Conservation (phyloP, 2,888 invertebrate genomes). For the Cheilosia variabilis region DNA sequence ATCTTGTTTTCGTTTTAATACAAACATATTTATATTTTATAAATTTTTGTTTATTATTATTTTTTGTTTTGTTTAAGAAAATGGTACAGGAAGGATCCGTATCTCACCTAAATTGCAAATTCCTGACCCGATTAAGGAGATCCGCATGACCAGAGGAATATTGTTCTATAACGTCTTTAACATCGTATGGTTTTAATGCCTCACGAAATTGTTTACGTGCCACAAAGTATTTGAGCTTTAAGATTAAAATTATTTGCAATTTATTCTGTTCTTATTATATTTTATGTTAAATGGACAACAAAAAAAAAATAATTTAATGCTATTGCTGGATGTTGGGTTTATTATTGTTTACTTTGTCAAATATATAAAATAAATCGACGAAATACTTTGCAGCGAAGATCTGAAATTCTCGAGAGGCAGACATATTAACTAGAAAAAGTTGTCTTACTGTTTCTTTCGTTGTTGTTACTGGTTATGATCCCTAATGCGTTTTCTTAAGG, state of each 20-base stretch:
- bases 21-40: no score
- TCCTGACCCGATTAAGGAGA: slow-evolving; percentile 93
- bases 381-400: slow-evolving; percentile 77
- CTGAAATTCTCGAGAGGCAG: slow-evolving; percentile 62
- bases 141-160: slow-evolving; percentile 95
- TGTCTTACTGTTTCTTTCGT: background rate
- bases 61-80: slow-evolving; percentile 9
- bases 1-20: slow-evolving; percentile 25
- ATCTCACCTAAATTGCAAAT: slow-evolving; percentile 91
- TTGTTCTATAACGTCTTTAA: slow-evolving; percentile 97
- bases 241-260: slow-evolving; percentile 78
- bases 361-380: slow-evolving; percentile 62
- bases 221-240: slow-evolving; percentile 94
- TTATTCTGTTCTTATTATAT: slow-evolving; percentile 20
- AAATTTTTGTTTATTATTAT: slow-evolving; percentile 9
- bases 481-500: slow-evolving; percentile 6
- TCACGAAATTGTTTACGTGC: slow-evolving; percentile 96
- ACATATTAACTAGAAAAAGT: background rate
- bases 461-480: background rate
- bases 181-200: slow-evolving; percentile 96
- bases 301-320: slow-evolving; percentile 6
- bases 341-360: slow-evolving; percentile 29
- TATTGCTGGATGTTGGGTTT: background rate
- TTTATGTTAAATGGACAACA: slow-evolving; percentile 16
- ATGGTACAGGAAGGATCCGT: slow-evolving; percentile 69